Evolutionary conservation across 2,888 invertebrate genomes (phyloP), one percentile per base, ranked within the genome.

Genomic region (Eustalomyia histrio): DNA sequence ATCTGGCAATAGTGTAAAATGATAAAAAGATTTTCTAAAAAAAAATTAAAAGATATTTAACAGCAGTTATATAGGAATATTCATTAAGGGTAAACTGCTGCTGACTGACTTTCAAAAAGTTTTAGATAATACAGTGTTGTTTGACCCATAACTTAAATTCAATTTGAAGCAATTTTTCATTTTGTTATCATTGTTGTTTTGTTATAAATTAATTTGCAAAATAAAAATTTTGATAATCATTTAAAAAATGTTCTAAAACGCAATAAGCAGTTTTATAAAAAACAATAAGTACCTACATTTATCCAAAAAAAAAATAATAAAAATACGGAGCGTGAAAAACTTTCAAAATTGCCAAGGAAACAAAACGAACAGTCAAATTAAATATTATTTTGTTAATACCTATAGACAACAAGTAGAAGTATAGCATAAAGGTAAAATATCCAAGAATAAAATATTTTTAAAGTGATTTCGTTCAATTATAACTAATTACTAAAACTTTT

Each of bases 121-220:
- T 29, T 68, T 33, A 68, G 67, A 61, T 63, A 60, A 55, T 63
- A 67, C 6, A 58, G 29, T 55, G 47, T 53, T 18, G 47, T 69
- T 76, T 76, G 53, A 72, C 18, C 60, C 21, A 65, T 24, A 78
- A 72, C 43, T 35, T 78, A 10, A 43, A 76, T 64, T 64, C 50
- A 53, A 58, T 52, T 64, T 50, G 43, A 53, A 67, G 12, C n/a
- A 29, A 52, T 24, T 71, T 39, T 61, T 68, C 18, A 17, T 53
- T 53, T 39, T 67, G 6, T 67, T 58, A 52, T 65, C 52, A 67
- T 55, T 29, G 5, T 24, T 24, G 5, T 24, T 24, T 29, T 55
- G 33, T 21, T 63, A 53, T 69, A 17, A 47, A 47, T n/a, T n/a
- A 47, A n/a, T 47, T 47, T 47, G 43, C 9, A 17, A 63, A 72